Percentiles rank a stretch among this genome's conserved stretches.
phyloP scores from a whole-genome alignment of 2,113 vertebrate species.

The Laticauda laticaudata region DNA sequence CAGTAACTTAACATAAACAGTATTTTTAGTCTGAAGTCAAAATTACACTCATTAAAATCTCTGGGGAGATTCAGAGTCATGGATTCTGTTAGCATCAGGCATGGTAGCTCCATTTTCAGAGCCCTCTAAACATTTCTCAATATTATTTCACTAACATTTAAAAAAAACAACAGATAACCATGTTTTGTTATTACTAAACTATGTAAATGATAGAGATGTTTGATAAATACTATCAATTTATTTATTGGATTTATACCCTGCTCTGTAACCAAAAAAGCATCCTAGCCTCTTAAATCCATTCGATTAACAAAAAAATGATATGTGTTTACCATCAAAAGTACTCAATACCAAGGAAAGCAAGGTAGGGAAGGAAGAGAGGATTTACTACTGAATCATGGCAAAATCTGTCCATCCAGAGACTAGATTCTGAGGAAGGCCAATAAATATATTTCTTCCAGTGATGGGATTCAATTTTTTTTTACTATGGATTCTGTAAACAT shows the following conservation, averaged over 20 bases:
- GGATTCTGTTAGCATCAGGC: not conserved
- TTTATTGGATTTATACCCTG: not conserved
- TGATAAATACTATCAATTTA: not conserved
- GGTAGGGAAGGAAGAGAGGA: not conserved
- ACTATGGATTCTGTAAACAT: no score
- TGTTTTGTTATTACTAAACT: not conserved
- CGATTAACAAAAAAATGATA: not conserved
- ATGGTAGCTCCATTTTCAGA: not conserved
- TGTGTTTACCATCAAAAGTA: not conserved
- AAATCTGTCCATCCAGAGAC: constrained; percentile 38
- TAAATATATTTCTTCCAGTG: constrained; percentile 29
- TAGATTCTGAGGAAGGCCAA: constrained; percentile 38
- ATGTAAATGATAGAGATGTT: constrained; percentile 34
- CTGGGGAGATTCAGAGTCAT: not conserved
- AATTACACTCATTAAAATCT: constrained; percentile 12
- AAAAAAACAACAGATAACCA: not conserved
- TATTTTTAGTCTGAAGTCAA: not conserved
- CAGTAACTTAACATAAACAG: not conserved
- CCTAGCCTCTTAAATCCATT: not conserved
- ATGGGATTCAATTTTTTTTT: no score
- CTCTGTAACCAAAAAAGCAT: no score
- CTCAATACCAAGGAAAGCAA: not conserved
- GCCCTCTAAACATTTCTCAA: not conserved
- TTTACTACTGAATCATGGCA: constrained; percentile 2
- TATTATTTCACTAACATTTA: not conserved